Evolutionary conservation across 2,888 invertebrate species (phyloP), one percentile per base, ranked within the genome.

Genomic region (Parnassius glacialis): DNA sequence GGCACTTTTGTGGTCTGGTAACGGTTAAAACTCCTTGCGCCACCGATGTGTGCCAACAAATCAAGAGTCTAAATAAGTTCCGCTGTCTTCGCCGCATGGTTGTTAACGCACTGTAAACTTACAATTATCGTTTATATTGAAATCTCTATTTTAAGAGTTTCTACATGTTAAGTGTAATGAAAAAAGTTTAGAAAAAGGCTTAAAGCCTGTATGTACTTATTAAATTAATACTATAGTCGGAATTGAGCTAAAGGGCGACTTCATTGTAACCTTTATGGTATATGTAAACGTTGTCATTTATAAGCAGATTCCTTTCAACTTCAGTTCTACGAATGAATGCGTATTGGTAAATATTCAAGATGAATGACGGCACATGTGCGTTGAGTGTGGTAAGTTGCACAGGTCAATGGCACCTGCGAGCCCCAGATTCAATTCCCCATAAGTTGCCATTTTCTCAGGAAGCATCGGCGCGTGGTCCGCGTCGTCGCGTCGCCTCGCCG

Each of bases 381-480:
- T 75, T 69, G 79, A 81, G 78, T 80, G 80, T 78, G 75, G 80
- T 79, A 83, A 78, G 83, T 82, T 82, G 80, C 70, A 70, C 72
- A 77, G 89, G 88, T 90, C 88, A 88, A 82, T 82, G 87, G 84
- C 88, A 87, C 87, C 81, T 78, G 81, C 69, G 79, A 85, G 83
- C 76, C 83, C 85, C 87, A 87, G 88, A 87, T 89, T 89, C 84
- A 86, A 82, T 87, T 87, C 86, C 87, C 85, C 83, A 84, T 88
- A 89, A 90, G 83, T 89, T 87, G 89, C 87, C 81, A 88, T 90
- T 90, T 90, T 90, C 90, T 87, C 84, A 86, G 87, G 90, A 90
- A 90, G 83, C 83, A 80, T 72, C 67, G 73, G 68, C 70, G 73
- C 73, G 69, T 71, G 69, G 71, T 66, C 65, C 67, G 68, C 64